These are phyloP conservation scores for Triplophysa yarkandensis DNA, from an alignment of 2,797 vertebrate species.

Conservation along the genomic window DNA sequence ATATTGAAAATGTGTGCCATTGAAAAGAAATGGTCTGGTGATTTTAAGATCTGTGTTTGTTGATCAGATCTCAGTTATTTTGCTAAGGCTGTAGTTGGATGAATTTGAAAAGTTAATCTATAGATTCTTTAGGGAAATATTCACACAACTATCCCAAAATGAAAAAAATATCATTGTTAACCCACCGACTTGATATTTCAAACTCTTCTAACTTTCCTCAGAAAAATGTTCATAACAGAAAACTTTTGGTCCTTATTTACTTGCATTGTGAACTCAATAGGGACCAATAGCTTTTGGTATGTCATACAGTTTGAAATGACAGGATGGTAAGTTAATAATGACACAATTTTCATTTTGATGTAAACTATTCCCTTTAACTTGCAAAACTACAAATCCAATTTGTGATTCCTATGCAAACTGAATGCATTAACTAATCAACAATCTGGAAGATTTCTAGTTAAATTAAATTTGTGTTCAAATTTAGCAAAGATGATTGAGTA, in stretches of 20 bases:
- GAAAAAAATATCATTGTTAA: too few species aligned
- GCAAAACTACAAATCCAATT: conserved; percentile 55
- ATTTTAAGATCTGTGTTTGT: not conserved
- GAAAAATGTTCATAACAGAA: too few species aligned
- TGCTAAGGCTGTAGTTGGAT: conserved; percentile 9
- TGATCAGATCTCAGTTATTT: not conserved
- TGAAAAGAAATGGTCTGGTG: conserved; percentile 7
- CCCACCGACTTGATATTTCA: too few species aligned
- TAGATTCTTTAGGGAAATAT: conserved; percentile 3
- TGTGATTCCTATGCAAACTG: conserved; percentile 80
- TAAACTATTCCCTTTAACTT: too few species aligned
- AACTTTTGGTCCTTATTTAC: too few species aligned
- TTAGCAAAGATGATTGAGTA: too few species aligned
- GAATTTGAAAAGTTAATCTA: conserved; percentile 25
- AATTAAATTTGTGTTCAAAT: not conserved
- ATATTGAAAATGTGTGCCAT: conserved; percentile 4
- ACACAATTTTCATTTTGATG: too few species aligned
- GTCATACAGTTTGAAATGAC: too few species aligned
- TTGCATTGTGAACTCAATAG: too few species aligned
- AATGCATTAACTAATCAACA: conserved; percentile 52
- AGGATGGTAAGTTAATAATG: too few species aligned
- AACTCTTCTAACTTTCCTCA: too few species aligned
- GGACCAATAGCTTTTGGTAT: too few species aligned
- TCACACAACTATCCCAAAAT: not conserved
- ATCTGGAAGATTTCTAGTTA: conserved; percentile 54